Percentiles rank a stretch among this genome's conserved stretches.
Conservation (phyloP, 2,113 vertebrate genomes). For the Philantomba maxwellii region DNA sequence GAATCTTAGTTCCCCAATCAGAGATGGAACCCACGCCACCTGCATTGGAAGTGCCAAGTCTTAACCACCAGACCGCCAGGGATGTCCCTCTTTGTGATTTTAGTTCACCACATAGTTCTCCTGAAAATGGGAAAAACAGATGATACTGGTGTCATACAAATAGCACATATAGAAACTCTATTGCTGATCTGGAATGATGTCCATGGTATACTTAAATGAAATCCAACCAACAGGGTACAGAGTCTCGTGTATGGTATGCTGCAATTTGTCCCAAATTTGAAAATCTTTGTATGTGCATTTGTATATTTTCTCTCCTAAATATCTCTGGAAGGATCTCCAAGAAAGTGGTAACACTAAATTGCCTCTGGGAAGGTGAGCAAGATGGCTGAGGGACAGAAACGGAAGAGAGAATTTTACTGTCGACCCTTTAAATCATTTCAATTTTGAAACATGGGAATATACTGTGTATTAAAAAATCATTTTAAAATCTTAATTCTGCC, state of each 20-base stretch:
- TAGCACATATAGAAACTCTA: background rate
- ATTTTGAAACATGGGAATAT: background rate
- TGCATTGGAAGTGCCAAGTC: background rate
- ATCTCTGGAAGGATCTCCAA: background rate
- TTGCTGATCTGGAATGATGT: background rate
- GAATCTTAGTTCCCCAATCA: background rate
- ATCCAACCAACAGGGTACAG: background rate
- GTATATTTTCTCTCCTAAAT: background rate
- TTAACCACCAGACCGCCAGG: accelerated
- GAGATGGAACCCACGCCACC: background rate
- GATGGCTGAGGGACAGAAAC: background rate
- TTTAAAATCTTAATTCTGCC: background rate
- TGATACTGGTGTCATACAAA: background rate
- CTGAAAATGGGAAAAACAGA: background rate
- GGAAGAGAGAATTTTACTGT: background rate
- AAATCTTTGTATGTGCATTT: background rate
- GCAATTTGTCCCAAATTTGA: background rate
- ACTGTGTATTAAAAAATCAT: background rate
- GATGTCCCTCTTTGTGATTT: background rate
- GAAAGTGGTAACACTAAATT: background rate
- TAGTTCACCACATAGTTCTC: background rate
- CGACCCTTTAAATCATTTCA: background rate
- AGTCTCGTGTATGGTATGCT: background rate
- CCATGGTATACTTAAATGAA: background rate
- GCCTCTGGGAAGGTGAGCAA: background rate